These are phyloP conservation scores for Coelopa pilipes DNA, from an alignment of 2,888 invertebrate genomes.

Conservation along the genomic window DNA sequence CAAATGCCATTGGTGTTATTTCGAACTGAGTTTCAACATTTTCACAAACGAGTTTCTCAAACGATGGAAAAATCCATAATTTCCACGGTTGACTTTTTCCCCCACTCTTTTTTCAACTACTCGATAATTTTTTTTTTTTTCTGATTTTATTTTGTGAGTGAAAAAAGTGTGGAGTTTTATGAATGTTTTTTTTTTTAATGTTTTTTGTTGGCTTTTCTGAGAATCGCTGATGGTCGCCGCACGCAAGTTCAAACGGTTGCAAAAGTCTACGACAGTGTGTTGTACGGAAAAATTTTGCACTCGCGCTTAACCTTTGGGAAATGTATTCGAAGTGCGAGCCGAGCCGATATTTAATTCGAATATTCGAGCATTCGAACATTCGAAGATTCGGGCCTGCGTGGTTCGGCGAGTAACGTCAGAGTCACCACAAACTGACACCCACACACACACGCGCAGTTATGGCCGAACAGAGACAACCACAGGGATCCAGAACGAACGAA, in stretches of 20 bases:
- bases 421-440: no score
- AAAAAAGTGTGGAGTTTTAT: background rate
- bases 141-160: background rate
- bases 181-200: background rate
- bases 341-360: conserved; percentile 47
- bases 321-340: conserved; percentile 33
- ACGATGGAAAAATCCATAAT: no score
- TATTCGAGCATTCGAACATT: conserved; percentile 10
- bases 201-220: background rate
- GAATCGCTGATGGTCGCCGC: conserved; percentile 27
- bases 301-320: conserved; percentile 49
- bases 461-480: background rate
- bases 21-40: no score
- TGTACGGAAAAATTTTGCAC: conserved; percentile 50
- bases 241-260: conserved; percentile 40
- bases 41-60: no score
- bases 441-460: no score
- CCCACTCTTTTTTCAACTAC: background rate
- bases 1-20: no score
- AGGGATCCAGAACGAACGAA: background rate
- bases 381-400: conserved; percentile 28
- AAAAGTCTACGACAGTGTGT: conserved; percentile 48
- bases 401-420: background rate
- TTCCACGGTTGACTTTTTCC: no score
- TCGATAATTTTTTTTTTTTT: background rate